Conservation (phyloP, 2,888 invertebrate species). For the Cynaeus angustus region DNA sequence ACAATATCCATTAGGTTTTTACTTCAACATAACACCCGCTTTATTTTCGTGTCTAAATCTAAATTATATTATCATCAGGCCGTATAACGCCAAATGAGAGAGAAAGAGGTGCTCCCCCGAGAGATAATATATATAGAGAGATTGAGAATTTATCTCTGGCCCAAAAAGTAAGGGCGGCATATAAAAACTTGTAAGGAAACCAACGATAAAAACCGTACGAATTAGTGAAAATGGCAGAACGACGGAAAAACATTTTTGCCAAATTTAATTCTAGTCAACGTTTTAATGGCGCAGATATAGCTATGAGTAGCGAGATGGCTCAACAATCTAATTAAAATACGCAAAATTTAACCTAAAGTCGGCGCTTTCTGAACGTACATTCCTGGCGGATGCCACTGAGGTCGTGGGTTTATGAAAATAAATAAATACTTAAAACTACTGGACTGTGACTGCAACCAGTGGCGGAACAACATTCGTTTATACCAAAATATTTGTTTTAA, state of each 20-base stretch:
- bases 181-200: conserved; percentile 39
- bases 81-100: conserved; percentile 48
- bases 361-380: conserved; percentile 10
- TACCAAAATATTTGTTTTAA: neutral
- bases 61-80: conserved; percentile 53
- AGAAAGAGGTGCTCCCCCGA: conserved; percentile 48
- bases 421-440: conserved; percentile 18
- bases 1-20: conserved; percentile 25
- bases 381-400: conserved; percentile 23
- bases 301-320: conserved; percentile 24
- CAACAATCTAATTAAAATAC: conserved; percentile 37
- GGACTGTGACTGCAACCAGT: conserved; percentile 13
- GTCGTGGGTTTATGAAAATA: conserved; percentile 24
- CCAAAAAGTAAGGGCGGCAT: conserved; percentile 41
- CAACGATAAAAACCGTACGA: conserved; percentile 39
- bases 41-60: conserved; percentile 50
- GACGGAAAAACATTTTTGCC: conserved; percentile 30
- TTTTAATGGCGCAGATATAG: conserved; percentile 31
- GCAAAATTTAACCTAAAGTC: conserved; percentile 26
- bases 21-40: conserved; percentile 30
- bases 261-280: conserved; percentile 35
- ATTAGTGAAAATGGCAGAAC: conserved; percentile 30
- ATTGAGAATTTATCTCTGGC: conserved; percentile 43
- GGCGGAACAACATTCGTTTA: neutral
- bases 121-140: conserved; percentile 51